Conservation (phyloP, 2,797 vertebrate genomes). For the Arctocebus calabarensis region DNA sequence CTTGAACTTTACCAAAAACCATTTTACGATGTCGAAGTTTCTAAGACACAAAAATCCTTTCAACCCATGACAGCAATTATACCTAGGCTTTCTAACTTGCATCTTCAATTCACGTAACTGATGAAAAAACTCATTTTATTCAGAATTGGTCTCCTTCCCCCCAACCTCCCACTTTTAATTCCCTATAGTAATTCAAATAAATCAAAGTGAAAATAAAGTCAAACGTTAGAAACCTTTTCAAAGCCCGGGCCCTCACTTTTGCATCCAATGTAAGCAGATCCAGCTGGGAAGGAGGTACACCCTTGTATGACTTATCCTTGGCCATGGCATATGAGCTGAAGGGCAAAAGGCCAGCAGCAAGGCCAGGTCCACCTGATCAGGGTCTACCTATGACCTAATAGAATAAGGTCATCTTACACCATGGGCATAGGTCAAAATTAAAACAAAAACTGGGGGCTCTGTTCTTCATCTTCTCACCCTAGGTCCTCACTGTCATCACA, state of each 20-base stretch:
- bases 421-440: not conserved
- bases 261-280: not conserved
- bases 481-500: not conserved
- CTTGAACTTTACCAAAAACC: not conserved
- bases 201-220: not conserved
- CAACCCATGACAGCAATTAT: not conserved
- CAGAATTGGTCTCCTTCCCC: not conserved
- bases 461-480: no score
- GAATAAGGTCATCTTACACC: not conserved
- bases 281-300: not conserved
- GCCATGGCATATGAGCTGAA: not conserved
- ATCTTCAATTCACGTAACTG: not conserved
- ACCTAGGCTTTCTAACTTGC: not conserved
- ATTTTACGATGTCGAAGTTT: not conserved
- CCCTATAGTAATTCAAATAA: not conserved
- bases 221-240: not conserved
- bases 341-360: not conserved
- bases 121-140: not conserved
- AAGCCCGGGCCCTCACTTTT: not conserved
- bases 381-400: not conserved
- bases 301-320: not conserved
- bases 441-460: not conserved
- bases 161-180: not conserved
- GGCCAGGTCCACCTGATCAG: no score
- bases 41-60: not conserved